Evolutionary conservation across 2,113 vertebrate species (phyloP).

Genomic region (Camelus bactrianus): DNA sequence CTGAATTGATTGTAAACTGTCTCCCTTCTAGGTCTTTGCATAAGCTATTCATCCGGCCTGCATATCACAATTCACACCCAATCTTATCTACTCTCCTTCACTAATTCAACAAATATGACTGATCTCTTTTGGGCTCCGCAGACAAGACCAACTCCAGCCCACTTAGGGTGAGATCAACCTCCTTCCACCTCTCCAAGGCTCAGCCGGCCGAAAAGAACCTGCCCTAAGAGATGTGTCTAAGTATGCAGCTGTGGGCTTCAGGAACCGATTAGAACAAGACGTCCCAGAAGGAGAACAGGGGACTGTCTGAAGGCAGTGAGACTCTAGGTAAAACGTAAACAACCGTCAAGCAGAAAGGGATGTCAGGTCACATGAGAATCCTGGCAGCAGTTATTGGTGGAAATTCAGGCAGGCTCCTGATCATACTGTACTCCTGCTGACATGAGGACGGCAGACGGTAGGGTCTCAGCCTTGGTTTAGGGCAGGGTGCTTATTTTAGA

Average conservation of each 20-base stretch:
- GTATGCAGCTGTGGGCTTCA: not conserved
- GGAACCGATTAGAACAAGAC: not conserved
- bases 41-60: not conserved
- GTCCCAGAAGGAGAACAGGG: not conserved
- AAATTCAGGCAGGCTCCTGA: not conserved
- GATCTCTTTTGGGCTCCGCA: not conserved
- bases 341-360: not conserved
- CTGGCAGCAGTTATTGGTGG: not conserved
- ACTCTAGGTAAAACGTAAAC: not conserved
- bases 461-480: not conserved
- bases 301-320: not conserved
- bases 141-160: not conserved
- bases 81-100: not conserved
- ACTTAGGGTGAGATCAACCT: not conserved
- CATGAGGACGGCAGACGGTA: not conserved
- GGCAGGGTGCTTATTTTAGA: not conserved
- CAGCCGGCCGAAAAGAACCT: not conserved
- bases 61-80: not conserved
- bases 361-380: not conserved
- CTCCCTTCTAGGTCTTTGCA: not conserved
- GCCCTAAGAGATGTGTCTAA: not conserved
- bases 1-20: not conserved
- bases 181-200: not conserved
- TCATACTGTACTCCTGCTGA: not conserved
- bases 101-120: not conserved